phyloP scores from a whole-genome alignment of 2,797 vertebrate genomes.

The Acrossocheilus fasciatus region DNA sequence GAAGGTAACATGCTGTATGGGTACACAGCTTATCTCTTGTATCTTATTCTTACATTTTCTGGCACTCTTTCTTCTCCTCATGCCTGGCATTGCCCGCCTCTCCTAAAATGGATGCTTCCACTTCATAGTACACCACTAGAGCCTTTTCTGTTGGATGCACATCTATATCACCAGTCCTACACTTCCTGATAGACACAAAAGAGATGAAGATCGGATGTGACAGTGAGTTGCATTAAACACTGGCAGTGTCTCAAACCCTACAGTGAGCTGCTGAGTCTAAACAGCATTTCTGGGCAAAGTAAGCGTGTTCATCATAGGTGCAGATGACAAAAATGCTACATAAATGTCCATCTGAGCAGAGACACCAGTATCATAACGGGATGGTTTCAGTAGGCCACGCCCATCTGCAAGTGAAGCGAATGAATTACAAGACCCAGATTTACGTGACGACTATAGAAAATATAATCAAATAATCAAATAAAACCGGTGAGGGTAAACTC shows the following conservation, averaged over 20 bases:
- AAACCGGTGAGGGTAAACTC: not conserved
- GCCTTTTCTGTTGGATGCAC: conserved; percentile 94
- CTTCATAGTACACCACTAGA: conserved; percentile 92
- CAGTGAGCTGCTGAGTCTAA: not conserved
- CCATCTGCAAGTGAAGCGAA: conserved; percentile 16
- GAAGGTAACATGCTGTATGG: not conserved
- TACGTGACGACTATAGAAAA: not conserved
- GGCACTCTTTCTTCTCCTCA: conserved; percentile 90
- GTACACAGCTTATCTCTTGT: not conserved
- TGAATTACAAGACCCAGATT: conserved; percentile 34
- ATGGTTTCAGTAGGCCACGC: conserved; percentile 42
- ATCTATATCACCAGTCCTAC: conserved; percentile 90
- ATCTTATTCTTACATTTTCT: conserved; percentile 87
- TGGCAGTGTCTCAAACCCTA: not conserved
- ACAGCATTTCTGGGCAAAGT: not conserved
- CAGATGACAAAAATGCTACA: conserved; percentile 13
- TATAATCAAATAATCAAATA: not conserved
- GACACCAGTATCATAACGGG: conserved; percentile 5
- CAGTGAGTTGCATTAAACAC: not conserved
- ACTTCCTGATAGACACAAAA: conserved; percentile 77
- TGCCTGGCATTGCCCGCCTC: conserved; percentile 86
- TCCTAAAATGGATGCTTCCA: conserved; percentile 91
- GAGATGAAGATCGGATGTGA: not conserved
- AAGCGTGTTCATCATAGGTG: not conserved
- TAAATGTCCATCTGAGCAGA: not conserved